Evolutionary conservation across 2,113 vertebrate species (phyloP).

Genomic region (Rhinoderma darwinii): DNA sequence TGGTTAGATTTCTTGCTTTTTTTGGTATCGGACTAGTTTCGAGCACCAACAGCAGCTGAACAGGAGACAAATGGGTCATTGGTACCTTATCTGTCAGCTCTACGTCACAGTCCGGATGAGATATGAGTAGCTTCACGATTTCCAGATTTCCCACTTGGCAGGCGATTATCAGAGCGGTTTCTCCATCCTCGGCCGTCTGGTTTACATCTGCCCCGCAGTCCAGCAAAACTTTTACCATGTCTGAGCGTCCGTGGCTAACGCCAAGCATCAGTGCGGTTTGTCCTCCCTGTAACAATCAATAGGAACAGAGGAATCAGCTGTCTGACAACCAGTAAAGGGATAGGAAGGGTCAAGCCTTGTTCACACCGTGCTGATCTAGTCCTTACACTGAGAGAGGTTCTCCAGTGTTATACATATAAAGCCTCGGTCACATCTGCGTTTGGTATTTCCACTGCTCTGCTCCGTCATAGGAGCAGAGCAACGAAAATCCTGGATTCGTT

Average conservation of each 20-base stretch:
- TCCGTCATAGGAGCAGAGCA: too few species aligned
- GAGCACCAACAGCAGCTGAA: too few species aligned
- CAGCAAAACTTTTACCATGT: constrained; percentile 78
- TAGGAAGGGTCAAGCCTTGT: too few species aligned
- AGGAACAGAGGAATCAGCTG: neutral
- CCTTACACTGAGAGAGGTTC: too few species aligned
- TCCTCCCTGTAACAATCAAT: constrained; percentile 75
- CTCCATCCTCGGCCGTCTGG: constrained; percentile 75
- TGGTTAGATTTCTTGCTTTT: too few species aligned
- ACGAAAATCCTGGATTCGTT: too few species aligned
- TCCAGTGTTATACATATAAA: too few species aligned
- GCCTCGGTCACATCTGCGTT: too few species aligned
- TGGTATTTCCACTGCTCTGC: too few species aligned
- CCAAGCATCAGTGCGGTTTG: constrained; percentile 79
- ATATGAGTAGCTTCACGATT: constrained; percentile 74
- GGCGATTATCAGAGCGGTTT: constrained; percentile 76
- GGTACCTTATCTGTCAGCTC: constrained; percentile 72
- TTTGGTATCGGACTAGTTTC: too few species aligned
- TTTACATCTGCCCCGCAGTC: constrained; percentile 76
- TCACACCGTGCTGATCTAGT: too few species aligned
- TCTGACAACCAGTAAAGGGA: too few species aligned
- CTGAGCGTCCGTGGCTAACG: constrained; percentile 74
- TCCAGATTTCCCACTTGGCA: constrained; percentile 70
- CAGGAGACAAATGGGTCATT: neutral
- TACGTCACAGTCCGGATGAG: constrained; percentile 71